Percentiles rank a stretch among this genome's conserved stretches.
phyloP scores from a whole-genome alignment of 2,797 vertebrate genomes.

The Leucoraja ocellata region DNA sequence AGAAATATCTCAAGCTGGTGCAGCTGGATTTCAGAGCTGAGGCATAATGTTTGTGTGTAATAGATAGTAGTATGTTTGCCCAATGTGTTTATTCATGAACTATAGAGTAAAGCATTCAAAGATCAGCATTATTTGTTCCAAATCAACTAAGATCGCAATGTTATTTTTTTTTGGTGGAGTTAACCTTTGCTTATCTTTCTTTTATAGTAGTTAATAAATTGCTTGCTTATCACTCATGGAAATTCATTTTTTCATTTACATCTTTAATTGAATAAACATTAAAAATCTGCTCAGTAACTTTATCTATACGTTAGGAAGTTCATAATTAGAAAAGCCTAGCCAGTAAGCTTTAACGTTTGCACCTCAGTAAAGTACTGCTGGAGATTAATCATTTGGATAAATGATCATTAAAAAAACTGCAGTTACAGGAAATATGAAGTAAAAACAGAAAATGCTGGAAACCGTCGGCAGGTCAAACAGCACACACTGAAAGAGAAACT shows the following conservation, averaged over 20 bases:
- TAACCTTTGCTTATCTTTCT: background rate
- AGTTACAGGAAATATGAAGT: too few relatives aligned
- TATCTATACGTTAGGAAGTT: background rate
- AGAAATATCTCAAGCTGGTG: background rate
- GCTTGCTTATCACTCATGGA: background rate
- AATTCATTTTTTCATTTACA: background rate
- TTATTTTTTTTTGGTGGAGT: background rate
- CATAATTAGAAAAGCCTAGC: background rate
- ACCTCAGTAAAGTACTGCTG: background rate
- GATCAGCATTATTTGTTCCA: background rate
- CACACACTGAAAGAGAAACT: too few relatives aligned
- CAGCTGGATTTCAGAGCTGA: background rate
- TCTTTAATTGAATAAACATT: background rate
- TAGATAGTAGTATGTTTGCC: background rate
- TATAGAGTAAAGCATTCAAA: background rate
- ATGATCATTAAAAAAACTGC: too few relatives aligned
- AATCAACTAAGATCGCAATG: background rate
- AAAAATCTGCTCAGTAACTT: background rate
- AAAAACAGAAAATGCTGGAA: too few relatives aligned
- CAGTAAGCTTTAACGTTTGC: background rate
- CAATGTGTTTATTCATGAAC: background rate
- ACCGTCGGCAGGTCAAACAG: too few relatives aligned
- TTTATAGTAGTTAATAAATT: background rate
- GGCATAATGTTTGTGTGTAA: background rate
- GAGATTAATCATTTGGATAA: background rate